These are phyloP conservation scores for Caenorhabditis becei DNA, from an alignment of 2,888 invertebrate species.

Conservation along the genomic window DNA sequence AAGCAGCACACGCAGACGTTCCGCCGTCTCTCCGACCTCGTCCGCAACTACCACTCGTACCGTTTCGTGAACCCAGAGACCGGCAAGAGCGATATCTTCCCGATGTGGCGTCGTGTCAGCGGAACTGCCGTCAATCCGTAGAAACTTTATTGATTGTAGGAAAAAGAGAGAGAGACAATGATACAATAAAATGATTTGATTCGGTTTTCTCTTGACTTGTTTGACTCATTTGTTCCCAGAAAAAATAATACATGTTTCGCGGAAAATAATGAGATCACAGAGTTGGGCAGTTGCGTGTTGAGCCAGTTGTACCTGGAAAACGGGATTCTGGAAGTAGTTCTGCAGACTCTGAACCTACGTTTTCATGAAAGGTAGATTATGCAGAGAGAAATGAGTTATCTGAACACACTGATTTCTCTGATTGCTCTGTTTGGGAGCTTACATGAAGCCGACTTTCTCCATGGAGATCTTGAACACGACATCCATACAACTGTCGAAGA, in stretches of 20 bases:
- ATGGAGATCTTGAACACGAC: conserved; percentile 80
- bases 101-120: conserved; percentile 37
- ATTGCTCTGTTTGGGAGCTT: no score
- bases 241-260: background rate
- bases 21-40: conserved; percentile 48
- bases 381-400: background rate
- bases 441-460: conserved; percentile 80
- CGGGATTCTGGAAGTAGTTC: background rate
- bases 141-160: background rate
- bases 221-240: background rate
- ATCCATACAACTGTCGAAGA: conserved; percentile 80
- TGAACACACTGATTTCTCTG: background rate
- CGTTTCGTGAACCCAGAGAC: conserved; percentile 49
- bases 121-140: background rate
- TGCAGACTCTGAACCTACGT: background rate
- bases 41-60: conserved; percentile 58
- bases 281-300: background rate
- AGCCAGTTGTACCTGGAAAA: conserved; percentile 2
- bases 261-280: background rate
- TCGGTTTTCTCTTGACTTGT: background rate
- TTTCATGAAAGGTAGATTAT: background rate
- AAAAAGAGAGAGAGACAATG: background rate
- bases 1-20: conserved; percentile 54
- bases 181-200: background rate
- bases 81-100: conserved; percentile 48